These are phyloP conservation scores for Psococerastis gibbosa DNA, from an alignment of 2,888 invertebrate genomes.

Conservation along the genomic window DNA sequence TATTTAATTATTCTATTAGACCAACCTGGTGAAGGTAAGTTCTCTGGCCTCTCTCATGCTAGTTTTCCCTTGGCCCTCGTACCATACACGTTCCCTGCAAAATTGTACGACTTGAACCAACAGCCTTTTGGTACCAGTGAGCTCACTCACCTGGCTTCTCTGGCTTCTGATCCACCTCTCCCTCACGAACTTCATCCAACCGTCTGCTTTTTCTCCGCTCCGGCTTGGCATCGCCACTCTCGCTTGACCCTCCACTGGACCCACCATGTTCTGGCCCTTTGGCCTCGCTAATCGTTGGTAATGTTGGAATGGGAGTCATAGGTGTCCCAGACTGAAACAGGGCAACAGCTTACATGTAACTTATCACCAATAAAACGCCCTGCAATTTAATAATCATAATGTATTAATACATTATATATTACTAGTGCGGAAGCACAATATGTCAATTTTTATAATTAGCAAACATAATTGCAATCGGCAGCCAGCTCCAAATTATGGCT, in stretches of 20 bases:
- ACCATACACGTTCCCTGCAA: too few relatives aligned
- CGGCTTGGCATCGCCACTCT: slow-evolving; percentile 26
- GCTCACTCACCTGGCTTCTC: neutral
- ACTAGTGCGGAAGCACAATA: slow-evolving; percentile 22
- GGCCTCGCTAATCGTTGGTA: slow-evolving; percentile 80
- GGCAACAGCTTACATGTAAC: neutral
- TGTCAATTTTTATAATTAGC: too few relatives aligned
- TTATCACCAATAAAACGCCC: neutral
- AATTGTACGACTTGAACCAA: too few relatives aligned
- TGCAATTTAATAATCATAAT: too few relatives aligned
- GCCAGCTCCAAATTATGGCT: too few relatives aligned
- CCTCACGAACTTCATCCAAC: slow-evolving; percentile 23
- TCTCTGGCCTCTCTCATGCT: too few relatives aligned
- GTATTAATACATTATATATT: too few relatives aligned
- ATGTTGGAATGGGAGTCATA: slow-evolving; percentile 59
- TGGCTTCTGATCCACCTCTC: slow-evolving; percentile 20
- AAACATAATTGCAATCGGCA: too few relatives aligned
- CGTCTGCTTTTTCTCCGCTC: slow-evolving; percentile 21
- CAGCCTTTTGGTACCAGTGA: too few relatives aligned
- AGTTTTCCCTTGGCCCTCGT: too few relatives aligned
- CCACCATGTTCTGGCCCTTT: slow-evolving; percentile 40
- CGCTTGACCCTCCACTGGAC: slow-evolving; percentile 33
- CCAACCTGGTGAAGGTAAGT: too few relatives aligned
- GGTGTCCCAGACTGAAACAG: slow-evolving; percentile 32
- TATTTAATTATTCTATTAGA: too few relatives aligned